Evolutionary conservation across 2,113 vertebrate species (phyloP).

Genomic region (Panthera tigris): DNA sequence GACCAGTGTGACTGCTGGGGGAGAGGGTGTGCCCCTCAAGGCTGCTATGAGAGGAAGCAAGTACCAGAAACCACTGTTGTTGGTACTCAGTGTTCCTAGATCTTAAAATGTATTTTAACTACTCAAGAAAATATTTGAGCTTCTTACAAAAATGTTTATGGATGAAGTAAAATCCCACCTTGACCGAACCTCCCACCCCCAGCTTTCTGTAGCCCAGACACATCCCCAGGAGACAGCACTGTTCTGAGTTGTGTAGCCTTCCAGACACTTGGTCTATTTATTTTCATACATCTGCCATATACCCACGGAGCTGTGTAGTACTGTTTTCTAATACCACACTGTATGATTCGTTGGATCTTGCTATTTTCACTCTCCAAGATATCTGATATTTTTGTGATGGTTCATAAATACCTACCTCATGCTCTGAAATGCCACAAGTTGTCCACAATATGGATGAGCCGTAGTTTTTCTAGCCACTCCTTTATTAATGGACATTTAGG

Average conservation of each 20-base stretch:
- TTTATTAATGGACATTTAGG: not conserved
- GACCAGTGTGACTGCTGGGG: not conserved
- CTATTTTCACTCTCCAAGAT: not conserved
- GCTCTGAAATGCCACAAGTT: not conserved
- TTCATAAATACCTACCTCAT: not conserved
- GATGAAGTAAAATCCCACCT: not conserved
- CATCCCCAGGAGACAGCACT: not conserved
- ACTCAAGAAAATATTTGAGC: not conserved
- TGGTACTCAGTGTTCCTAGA: not conserved
- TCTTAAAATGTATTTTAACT: conserved; percentile 28
- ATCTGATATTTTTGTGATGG: not conserved
- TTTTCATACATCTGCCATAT: not conserved
- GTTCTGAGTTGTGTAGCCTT: not conserved
- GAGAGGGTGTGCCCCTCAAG: not conserved
- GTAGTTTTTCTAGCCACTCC: not conserved
- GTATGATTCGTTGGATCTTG: not conserved
- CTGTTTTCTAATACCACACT: not conserved
- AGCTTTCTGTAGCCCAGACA: not conserved
- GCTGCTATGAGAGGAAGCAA: not conserved
- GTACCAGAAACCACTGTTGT: not conserved
- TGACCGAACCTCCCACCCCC: not conserved
- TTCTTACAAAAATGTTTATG: not conserved
- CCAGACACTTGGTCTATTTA: not conserved
- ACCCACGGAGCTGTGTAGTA: not conserved
- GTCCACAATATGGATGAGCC: not conserved